Evolutionary conservation across 37 sponge, comb jelly and placozoan genomes (phyloP).

Genomic region (Ephydatia muelleri): DNA sequence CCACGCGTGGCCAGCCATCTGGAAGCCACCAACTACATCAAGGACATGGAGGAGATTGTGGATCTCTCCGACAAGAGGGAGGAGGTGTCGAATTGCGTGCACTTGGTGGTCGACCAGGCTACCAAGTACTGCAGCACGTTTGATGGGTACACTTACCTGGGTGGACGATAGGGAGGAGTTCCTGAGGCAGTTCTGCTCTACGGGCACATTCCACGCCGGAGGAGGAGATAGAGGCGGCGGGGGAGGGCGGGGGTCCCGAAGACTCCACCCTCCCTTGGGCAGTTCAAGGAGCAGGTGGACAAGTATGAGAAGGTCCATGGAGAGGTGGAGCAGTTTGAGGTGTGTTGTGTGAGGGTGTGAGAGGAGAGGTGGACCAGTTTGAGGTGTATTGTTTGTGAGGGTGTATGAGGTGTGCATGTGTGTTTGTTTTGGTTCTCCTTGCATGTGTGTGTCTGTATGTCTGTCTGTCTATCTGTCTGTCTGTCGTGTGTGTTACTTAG

Average conservation of each 20-base stretch:
- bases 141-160: conserved; percentile 93
- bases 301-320: conserved; percentile 87
- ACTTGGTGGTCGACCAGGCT: conserved; percentile 48
- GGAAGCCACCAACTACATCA: no score
- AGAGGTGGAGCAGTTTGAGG: conserved; percentile 79
- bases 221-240: conserved; percentile 95
- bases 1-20: no score
- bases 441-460: no score
- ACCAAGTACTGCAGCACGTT: conserved; percentile 81
- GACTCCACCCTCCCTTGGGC: conserved; percentile 85
- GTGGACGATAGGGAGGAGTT: conserved; percentile 94
- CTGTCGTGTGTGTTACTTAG: no score
- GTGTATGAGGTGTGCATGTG: no score
- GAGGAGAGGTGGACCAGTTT: no score
- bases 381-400: no score
- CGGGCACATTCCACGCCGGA: conserved; percentile 93
- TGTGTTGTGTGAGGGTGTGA: no score
- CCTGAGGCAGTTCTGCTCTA: conserved; percentile 95
- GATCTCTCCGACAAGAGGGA: conserved; percentile 89
- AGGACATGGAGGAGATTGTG: no score
- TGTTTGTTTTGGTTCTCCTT: no score
- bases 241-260: conserved; percentile 93
- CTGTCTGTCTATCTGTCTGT: no score
- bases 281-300: conserved; percentile 97
- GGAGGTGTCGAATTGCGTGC: conserved; percentile 74